Evolutionary conservation across 2,888 invertebrate genomes (phyloP).

Genomic region (Trichogramma evanescens): DNA sequence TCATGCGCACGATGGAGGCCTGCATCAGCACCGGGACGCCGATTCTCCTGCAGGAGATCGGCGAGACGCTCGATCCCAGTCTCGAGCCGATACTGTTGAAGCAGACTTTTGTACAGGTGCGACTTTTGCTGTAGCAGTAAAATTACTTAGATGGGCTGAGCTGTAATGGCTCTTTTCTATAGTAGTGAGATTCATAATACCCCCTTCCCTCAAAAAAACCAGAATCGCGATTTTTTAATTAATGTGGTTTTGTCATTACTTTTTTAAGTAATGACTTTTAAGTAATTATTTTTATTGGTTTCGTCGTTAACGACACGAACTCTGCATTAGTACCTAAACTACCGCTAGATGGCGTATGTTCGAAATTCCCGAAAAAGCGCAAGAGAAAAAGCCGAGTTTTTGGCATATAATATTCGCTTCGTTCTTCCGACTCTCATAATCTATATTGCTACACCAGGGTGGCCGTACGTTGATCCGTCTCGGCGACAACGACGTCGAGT

Average conservation of each 20-base stretch:
- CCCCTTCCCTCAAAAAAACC: too few species aligned
- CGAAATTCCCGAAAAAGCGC: too few species aligned
- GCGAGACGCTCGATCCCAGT: constrained; percentile 81
- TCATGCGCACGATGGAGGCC: constrained; percentile 72
- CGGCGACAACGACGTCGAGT: constrained; percentile 85
- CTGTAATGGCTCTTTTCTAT: not conserved
- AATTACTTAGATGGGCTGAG: not conserved
- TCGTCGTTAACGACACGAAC: too few species aligned
- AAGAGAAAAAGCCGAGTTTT: not conserved
- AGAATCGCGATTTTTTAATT: too few species aligned
- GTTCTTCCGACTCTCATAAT: not conserved
- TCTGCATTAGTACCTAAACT: too few species aligned
- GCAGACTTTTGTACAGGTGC: constrained; percentile 67
- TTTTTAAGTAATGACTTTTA: too few species aligned
- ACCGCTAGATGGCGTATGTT: too few species aligned
- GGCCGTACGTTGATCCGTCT: constrained; percentile 76
- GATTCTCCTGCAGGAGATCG: constrained; percentile 80
- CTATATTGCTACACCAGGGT: constrained; percentile 47
- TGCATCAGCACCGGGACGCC: constrained; percentile 79
- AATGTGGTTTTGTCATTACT: too few species aligned
- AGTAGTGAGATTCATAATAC: too few species aligned
- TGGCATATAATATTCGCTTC: not conserved
- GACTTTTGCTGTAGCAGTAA: not conserved
- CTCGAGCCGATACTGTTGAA: constrained; percentile 75
- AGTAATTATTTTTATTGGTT: too few species aligned